Evolutionary conservation across 2,113 vertebrate species (phyloP), one percentile per base, ranked within the genome.

Genomic region (Megaceryle torquata): DNA sequence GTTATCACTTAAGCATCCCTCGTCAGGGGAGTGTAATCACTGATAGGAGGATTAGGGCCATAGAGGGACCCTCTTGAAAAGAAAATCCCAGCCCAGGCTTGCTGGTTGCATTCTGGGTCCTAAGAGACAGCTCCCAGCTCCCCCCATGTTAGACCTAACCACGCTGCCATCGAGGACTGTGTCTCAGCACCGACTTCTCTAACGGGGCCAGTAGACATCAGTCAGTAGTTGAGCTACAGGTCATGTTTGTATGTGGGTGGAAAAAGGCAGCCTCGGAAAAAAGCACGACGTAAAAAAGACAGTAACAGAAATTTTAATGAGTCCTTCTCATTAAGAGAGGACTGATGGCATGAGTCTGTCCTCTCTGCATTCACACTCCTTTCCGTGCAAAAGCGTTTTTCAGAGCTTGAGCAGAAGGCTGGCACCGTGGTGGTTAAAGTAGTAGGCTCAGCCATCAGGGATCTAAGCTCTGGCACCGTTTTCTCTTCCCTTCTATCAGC

Each of bases 1-100:
- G 3, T 95, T 96, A 78, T 86, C 80, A 76, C 46, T 95, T 90
- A 46, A 46, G 71, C 53, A 88, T 90, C 41, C 82, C 86, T 94
- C 60, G 78, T 91, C 95, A 78, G 88, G 15, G 74, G 50, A 83
- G 60, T 82, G 26, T 71, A 88, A 94, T 93, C 94, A 83, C 76
- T 78, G 88, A 64, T 64, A 74, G 82, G 88, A 82, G 82, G 69
- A 91, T 94, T 86, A 83, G 56, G 41, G 37, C 2, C 14, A 70
- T 76, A 25, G 26, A 77, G 44, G 71, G 37, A 13, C 80, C 87
- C 82, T 88, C n/a, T 64, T 88, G 35, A 79, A 83, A 84, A 53
- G 61, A 6, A 87, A 84, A 68, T 86, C 88, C 68, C 51, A 46
- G 43, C 68, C 64, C 64, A 48, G 72, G 61, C 65, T 89, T 71